These are phyloP conservation scores for Antigone vipio DNA, from an alignment of 2,113 vertebrate genomes.

Conservation along the genomic window DNA sequence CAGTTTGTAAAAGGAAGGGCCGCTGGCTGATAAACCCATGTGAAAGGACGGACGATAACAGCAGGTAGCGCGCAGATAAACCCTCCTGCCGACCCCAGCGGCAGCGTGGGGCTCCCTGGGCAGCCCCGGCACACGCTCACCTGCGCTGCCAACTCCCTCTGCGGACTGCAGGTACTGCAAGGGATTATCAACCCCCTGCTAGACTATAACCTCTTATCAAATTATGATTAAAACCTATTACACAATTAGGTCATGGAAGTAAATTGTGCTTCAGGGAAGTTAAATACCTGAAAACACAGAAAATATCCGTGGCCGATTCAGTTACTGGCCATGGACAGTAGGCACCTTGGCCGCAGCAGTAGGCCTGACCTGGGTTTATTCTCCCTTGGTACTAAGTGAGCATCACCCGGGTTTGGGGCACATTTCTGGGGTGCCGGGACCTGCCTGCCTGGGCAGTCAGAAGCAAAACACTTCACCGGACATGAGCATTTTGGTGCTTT, in stretches of 20 bases:
- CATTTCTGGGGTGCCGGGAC: neutral
- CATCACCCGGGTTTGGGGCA: neutral
- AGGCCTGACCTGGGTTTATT: neutral
- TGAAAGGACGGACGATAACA: neutral
- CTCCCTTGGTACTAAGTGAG: neutral
- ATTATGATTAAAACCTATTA: neutral
- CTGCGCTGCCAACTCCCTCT: neutral
- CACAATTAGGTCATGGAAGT: neutral
- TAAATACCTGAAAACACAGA: neutral
- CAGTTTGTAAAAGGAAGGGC: neutral
- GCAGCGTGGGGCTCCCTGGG: neutral
- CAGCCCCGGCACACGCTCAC: neutral
- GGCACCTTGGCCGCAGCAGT: neutral
- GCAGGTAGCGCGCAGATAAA: neutral
- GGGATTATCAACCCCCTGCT: neutral
- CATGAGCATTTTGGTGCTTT: neutral
- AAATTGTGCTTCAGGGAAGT: neutral
- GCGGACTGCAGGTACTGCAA: accelerated
- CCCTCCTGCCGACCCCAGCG: neutral
- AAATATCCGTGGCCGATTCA: neutral
- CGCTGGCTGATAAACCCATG: neutral
- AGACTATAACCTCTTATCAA: neutral
- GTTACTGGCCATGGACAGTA: neutral
- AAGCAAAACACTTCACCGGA: neutral
- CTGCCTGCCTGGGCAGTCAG: neutral